A percentile compares a stretch with the other conserved stretches of the same genome.
phyloP scores from a whole-genome alignment of 2,113 vertebrate genomes.

The Nanorana parkeri region DNA sequence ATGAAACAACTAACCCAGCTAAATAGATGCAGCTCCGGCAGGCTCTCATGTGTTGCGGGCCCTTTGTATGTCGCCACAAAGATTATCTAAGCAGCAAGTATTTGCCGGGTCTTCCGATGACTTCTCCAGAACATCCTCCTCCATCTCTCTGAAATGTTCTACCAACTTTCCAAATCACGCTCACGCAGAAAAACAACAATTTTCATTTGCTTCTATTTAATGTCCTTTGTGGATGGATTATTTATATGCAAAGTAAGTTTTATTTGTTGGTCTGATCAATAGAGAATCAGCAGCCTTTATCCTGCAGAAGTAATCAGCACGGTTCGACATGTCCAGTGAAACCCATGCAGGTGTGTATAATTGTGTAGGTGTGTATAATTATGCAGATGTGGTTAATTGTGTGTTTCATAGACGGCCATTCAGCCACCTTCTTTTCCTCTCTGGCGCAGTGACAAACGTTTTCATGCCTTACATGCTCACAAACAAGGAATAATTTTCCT shows the following conservation, averaged over 20 bases:
- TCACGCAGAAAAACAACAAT: neutral
- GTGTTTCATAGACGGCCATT: neutral
- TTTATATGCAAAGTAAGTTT: neutral
- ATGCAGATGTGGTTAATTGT: slow-evolving; percentile 29
- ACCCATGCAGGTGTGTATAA: slow-evolving; percentile 12
- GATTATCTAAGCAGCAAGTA: too few species aligned
- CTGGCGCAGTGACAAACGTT: neutral
- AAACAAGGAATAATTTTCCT: neutral
- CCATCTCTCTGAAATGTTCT: too few species aligned
- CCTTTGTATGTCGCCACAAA: too few species aligned
- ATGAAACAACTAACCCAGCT: too few species aligned
- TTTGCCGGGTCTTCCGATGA: too few species aligned
- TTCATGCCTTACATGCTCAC: neutral
- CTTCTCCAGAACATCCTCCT: too few species aligned
- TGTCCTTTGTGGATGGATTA: neutral
- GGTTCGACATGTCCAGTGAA: neutral
- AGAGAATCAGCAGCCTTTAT: slow-evolving; percentile 5
- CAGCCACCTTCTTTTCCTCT: neutral
- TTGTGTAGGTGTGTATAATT: slow-evolving; percentile 11
- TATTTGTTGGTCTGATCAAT: neutral
- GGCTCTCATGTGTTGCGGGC: too few species aligned
- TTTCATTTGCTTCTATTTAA: slow-evolving; percentile 12
- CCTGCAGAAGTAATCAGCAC: neutral
- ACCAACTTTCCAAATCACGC: too few species aligned
- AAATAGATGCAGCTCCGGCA: too few species aligned